A percentile compares a stretch with the other conserved stretches of the same genome.
phyloP scores from a whole-genome alignment of 2,888 invertebrate species.

The Aromia moschata region DNA sequence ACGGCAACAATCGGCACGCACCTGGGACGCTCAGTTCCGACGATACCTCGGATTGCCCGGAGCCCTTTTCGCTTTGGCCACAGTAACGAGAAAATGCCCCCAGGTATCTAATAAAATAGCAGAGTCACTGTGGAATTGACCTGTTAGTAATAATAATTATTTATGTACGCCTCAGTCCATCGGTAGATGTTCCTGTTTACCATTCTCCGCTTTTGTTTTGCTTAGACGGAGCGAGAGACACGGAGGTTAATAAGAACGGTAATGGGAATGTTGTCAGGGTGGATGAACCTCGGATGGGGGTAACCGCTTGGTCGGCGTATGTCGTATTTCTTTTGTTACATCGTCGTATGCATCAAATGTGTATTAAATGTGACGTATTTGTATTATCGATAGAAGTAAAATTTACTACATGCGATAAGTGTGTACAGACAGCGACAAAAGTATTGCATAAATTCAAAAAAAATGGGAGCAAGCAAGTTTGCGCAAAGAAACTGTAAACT shows the following conservation, averaged over 20 bases:
- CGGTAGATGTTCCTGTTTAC: neutral
- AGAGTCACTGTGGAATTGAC: conserved; percentile 10
- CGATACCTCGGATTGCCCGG: conserved; percentile 6
- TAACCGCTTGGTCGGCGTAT: neutral
- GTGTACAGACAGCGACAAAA: too few relatives aligned
- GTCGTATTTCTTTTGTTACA: too few relatives aligned
- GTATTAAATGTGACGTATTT: too few relatives aligned
- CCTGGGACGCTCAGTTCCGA: conserved; percentile 7
- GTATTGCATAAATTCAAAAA: too few relatives aligned
- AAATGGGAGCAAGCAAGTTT: too few relatives aligned
- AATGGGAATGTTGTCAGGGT: neutral
- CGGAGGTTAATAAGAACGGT: neutral
- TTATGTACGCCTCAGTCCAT: neutral
- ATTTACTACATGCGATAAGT: too few relatives aligned
- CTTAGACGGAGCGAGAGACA: neutral
- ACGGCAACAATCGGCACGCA: conserved; percentile 1
- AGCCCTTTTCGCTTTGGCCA: neutral
- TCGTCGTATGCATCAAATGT: too few relatives aligned
- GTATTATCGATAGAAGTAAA: too few relatives aligned
- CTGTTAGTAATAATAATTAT: conserved; percentile 11
- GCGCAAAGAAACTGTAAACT: too few relatives aligned
- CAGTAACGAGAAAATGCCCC: conserved; percentile 12
- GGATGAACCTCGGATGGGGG: neutral
- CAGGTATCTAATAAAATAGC: conserved; percentile 7
- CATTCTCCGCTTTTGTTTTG: neutral